A percentile compares a stretch with the other conserved stretches of the same genome.
These are phyloP conservation scores for Dynastes tityus DNA, from an alignment of 2,888 invertebrate genomes.

Conservation along the genomic window DNA sequence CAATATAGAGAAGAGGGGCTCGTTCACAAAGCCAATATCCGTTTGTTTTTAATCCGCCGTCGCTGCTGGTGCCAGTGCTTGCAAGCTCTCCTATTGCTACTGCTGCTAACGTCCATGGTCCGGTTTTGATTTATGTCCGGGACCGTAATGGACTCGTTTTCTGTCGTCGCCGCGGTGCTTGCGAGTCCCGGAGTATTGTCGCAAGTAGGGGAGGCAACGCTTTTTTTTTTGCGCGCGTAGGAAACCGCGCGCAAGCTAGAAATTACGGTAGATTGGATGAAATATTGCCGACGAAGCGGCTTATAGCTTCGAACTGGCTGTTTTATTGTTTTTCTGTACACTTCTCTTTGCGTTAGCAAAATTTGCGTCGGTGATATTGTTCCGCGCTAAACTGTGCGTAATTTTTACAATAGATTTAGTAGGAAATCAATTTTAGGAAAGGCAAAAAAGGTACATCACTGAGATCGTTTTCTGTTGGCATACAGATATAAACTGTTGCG, in stretches of 20 bases:
- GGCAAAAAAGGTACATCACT: no score
- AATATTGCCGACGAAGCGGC: conserved; percentile 3
- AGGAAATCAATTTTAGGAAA: no score
- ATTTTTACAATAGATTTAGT: no score
- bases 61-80: conserved; percentile 11
- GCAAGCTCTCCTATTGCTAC: not conserved
- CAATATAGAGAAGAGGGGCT: conserved; percentile 25
- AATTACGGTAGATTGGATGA: conserved; percentile 29
- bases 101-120: not conserved
- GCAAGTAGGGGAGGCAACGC: not conserved
- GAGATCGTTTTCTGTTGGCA: no score
- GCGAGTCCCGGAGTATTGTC: not conserved
- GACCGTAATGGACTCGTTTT: conserved; percentile 42
- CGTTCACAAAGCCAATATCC: conserved; percentile 43
- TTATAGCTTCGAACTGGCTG: no score
- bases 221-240: not conserved
- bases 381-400: no score
- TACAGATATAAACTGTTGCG: no score
- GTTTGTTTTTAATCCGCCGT: conserved; percentile 44
- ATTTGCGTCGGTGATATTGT: no score
- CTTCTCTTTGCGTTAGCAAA: no score
- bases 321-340: no score
- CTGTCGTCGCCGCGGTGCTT: conserved; percentile 3
- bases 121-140: conserved; percentile 31
- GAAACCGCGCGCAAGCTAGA: conserved; percentile 13